Base-by-base conservation (phyloP, 1,140 invertebrate genomes). In the Charaxes varanes region DNA sequence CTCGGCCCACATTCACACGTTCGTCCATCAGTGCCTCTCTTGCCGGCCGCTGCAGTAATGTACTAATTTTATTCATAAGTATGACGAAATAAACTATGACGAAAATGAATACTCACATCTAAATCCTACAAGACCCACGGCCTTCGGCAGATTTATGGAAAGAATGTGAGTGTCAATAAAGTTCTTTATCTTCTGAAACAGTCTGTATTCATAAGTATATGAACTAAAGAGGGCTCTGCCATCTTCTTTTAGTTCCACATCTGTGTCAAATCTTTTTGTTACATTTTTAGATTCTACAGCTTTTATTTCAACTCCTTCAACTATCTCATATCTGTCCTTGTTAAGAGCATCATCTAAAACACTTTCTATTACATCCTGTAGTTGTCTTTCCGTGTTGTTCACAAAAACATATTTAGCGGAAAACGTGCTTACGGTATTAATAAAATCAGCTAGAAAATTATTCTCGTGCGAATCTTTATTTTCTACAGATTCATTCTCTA, bases 71-170 rank as follows among this genome's bases (percentile, higher is more conserved):
- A n/a, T n/a, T n/a, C n/a, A n/a, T n/a, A n/a, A n/a, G n/a, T n/a
- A n/a, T n/a, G n/a, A n/a, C n/a, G n/a, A n/a, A n/a, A n/a, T n/a
- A n/a, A n/a, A n/a, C n/a, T n/a, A n/a, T n/a, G n/a, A n/a, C n/a
- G n/a, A n/a, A n/a, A n/a, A n/a, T n/a, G n/a, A n/a, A n/a, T 59
- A 82, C 79, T 83, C 73, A 85, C 88, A 86, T 80, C 84, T 62
- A 31, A 89, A 84, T 31, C 65, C 66, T 8, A 83, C 66, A 7
- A 89, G 78, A 37, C 86, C 78, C 2, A 88, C 88, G 16, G 88
- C 87, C 53, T 88, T 81, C 3, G 85, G 85, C 18, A 87, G 37
- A 50, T 87, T 87, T 3, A 88, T 84, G 3, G 84, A 82, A 3
- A 88, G 15, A 8, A 86, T 79, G 52, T 88, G 86, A 13, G 68